Evolutionary conservation across 2,797 vertebrate species (phyloP).

Genomic region (Chlorospingus semifuscus): DNA sequence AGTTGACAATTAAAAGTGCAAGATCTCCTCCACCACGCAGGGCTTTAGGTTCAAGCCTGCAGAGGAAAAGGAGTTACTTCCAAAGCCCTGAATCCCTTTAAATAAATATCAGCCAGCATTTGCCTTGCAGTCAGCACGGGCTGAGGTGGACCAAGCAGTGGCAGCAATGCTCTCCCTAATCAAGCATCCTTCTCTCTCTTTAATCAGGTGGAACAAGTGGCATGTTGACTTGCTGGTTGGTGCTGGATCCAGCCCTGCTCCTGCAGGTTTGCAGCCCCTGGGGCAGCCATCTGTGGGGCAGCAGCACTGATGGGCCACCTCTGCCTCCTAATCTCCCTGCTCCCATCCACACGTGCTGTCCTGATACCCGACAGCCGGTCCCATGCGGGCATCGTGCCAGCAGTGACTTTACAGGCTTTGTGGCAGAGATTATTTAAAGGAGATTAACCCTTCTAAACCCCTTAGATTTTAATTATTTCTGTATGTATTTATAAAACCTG

Average conservation of each 20-base stretch:
- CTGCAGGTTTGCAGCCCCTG: background rate
- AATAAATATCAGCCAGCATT: conserved; percentile 42
- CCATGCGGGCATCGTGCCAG: conserved; percentile 71
- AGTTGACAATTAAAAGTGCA: background rate
- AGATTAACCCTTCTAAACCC: conserved; percentile 90
- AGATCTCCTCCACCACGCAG: background rate
- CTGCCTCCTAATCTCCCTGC: conserved; percentile 50
- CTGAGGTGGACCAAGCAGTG: background rate
- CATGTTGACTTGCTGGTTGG: background rate
- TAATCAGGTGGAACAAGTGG: background rate
- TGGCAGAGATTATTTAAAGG: conserved; percentile 87
- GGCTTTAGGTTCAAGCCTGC: background rate
- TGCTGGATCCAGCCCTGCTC: background rate
- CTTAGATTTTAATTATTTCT: conserved; percentile 95
- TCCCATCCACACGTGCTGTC: conserved; percentile 53
- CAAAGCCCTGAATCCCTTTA: conserved; percentile 5
- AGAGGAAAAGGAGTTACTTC: background rate
- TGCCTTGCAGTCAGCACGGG: background rate
- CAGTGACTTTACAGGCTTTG: conserved; percentile 83
- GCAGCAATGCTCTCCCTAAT: background rate
- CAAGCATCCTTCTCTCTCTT: background rate
- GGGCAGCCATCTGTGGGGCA: background rate
- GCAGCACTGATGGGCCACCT: background rate
- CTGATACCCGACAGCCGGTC: conserved; percentile 77
- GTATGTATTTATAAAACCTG: conserved; percentile 89